Percentiles rank a stretch among this genome's conserved stretches.
phyloP scores from a whole-genome alignment of 1,140 invertebrate species.

The Samia ricini region DNA sequence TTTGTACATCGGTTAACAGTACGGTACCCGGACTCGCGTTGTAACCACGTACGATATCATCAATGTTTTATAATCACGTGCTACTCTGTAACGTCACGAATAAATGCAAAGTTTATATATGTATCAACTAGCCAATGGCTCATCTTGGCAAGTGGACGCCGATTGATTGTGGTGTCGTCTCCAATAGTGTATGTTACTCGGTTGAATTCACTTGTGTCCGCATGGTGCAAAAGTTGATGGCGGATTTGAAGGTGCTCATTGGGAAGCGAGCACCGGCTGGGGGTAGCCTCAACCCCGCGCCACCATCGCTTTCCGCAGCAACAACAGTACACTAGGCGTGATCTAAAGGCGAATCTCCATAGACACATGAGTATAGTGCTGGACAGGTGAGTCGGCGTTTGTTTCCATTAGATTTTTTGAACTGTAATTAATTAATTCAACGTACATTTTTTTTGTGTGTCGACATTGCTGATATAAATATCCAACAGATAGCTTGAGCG shows the following conservation, averaged over 20 bases:
- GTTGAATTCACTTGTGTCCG: slow-evolving; percentile 56
- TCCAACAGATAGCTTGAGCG: background rate
- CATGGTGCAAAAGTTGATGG: slow-evolving; percentile 74
- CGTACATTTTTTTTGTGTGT: background rate
- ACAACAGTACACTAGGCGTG: slow-evolving; percentile 64
- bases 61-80: slow-evolving; percentile 62
- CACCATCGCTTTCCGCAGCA: slow-evolving; percentile 41
- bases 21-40: slow-evolving; percentile 56
- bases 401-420: background rate
- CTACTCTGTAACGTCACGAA: slow-evolving; percentile 54
- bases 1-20: slow-evolving; percentile 53
- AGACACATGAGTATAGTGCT: slow-evolving; percentile 75
- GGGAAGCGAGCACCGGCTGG: slow-evolving; percentile 66
- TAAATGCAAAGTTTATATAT: slow-evolving; percentile 49
- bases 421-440: background rate
- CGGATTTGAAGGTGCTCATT: slow-evolving; percentile 72
- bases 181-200: slow-evolving; percentile 54
- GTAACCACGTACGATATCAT: slow-evolving; percentile 61
- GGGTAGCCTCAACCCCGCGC: slow-evolving; percentile 35
- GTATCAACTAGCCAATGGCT: slow-evolving; percentile 45
- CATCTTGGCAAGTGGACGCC: slow-evolving; percentile 56
- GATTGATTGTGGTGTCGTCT: slow-evolving; percentile 53
- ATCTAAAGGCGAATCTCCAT: slow-evolving; percentile 72
- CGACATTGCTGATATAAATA: background rate
- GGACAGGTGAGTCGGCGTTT: slow-evolving; percentile 65